These are phyloP conservation scores for Gymnobelideus leadbeateri DNA, from an alignment of 2,113 vertebrate genomes.

Conservation along the genomic window DNA sequence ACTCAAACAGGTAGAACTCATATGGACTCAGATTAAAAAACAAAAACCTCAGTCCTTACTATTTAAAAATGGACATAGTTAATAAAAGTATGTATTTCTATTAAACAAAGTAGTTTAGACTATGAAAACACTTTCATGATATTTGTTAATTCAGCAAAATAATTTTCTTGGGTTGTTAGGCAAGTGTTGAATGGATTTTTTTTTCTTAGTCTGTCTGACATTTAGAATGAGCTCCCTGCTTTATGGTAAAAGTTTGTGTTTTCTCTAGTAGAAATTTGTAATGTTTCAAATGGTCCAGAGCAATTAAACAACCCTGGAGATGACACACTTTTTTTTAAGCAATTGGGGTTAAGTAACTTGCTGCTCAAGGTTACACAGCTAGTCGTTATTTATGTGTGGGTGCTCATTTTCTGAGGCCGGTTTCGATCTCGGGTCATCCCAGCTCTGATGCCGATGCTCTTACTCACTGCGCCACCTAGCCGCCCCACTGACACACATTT, in stretches of 20 bases:
- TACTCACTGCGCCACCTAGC: too few species aligned
- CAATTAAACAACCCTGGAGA: background rate
- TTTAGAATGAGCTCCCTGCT: background rate
- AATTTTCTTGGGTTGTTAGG: constrained; percentile 19
- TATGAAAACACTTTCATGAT: constrained; percentile 27
- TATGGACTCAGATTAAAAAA: background rate
- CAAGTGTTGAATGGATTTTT: background rate
- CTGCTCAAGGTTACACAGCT: too few species aligned
- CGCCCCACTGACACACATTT: too few species aligned
- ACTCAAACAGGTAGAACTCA: background rate
- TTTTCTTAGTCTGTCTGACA: background rate
- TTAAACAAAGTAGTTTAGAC: constrained; percentile 26
- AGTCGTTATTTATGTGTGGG: too few species aligned
- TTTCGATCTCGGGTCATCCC: too few species aligned
- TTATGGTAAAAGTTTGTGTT: background rate
- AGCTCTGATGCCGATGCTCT: too few species aligned
- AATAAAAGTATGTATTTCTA: background rate
- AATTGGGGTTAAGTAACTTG: too few species aligned
- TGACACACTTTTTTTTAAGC: too few species aligned
- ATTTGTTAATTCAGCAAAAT: constrained; percentile 20
- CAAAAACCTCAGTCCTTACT: background rate
- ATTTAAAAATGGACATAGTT: background rate
- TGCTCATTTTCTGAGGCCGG: too few species aligned
- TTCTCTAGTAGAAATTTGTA: background rate
- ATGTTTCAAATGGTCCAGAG: background rate